These are phyloP conservation scores for Indri indri DNA, from an alignment of 2,113 vertebrate genomes.

Conservation along the genomic window DNA sequence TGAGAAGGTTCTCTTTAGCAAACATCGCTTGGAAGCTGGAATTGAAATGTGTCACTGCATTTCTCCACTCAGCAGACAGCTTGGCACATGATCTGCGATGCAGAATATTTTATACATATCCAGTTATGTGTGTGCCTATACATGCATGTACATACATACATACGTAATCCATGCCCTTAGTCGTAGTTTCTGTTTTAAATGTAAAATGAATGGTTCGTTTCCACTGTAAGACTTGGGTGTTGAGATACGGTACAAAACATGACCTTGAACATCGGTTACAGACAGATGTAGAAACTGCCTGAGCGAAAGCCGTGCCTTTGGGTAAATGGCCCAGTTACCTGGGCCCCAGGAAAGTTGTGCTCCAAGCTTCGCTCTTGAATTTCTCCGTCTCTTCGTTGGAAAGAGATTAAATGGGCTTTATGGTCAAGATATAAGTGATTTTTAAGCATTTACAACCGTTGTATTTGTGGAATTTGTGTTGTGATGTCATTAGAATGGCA, in stretches of 20 bases:
- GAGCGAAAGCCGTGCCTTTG: not conserved
- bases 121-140: too few relatives aligned
- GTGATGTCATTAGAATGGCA: not conserved
- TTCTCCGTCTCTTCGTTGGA: not conserved
- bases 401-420: not conserved
- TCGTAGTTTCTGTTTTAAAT: not conserved
- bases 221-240: not conserved
- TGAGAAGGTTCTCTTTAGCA: not conserved
- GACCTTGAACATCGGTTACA: not conserved
- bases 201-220: too few relatives aligned
- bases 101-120: not conserved
- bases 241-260: not conserved
- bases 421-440: not conserved
- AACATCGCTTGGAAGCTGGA: not conserved
- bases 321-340: not conserved
- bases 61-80: not conserved
- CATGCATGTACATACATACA: too few relatives aligned
- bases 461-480: constrained; percentile 24
- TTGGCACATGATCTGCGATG: too few relatives aligned
- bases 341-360: not conserved
- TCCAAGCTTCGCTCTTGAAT: not conserved
- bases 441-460: not conserved
- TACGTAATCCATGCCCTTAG: not conserved
- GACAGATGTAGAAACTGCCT: not conserved
- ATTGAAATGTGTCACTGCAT: not conserved